A percentile compares a stretch with the other conserved stretches of the same genome.
Evolutionary conservation across 2,888 invertebrate species (phyloP).

Genomic region (Ecdyonurus torrentis): DNA sequence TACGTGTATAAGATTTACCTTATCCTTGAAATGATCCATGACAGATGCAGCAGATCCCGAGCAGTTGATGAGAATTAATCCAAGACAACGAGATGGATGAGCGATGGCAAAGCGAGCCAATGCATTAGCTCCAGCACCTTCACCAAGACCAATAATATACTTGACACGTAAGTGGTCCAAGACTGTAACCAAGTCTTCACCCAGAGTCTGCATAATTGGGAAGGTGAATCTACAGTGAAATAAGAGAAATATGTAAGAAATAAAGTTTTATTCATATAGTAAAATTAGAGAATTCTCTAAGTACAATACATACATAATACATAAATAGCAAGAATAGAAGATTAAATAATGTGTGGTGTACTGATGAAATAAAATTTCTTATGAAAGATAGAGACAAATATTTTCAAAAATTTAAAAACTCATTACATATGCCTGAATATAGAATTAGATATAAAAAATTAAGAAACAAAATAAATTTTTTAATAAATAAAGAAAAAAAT

Average conservation of each 20-base stretch:
- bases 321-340: too few species aligned
- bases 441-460: too few species aligned
- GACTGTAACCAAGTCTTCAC: constrained; percentile 65
- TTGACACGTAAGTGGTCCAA: constrained; percentile 67
- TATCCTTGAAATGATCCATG: constrained; percentile 67
- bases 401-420: too few species aligned
- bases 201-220: constrained; percentile 64
- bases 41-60: constrained; percentile 75
- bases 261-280: too few species aligned
- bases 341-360: too few species aligned
- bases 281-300: too few species aligned
- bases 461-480: too few species aligned
- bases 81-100: constrained; percentile 59
- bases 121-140: constrained; percentile 78
- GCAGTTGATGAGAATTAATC: constrained; percentile 70
- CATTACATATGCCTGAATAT: too few species aligned
- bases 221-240: constrained; percentile 47
- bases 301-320: too few species aligned
- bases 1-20: constrained; percentile 30
- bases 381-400: too few species aligned
- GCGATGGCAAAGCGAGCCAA: constrained; percentile 69
- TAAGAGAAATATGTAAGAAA: not conserved
- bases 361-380: too few species aligned
- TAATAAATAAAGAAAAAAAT: too few species aligned
- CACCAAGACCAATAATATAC: constrained; percentile 70